Base-by-base conservation (phyloP, 2,797 vertebrate genomes). In the Coreius guichenoti region DNA sequence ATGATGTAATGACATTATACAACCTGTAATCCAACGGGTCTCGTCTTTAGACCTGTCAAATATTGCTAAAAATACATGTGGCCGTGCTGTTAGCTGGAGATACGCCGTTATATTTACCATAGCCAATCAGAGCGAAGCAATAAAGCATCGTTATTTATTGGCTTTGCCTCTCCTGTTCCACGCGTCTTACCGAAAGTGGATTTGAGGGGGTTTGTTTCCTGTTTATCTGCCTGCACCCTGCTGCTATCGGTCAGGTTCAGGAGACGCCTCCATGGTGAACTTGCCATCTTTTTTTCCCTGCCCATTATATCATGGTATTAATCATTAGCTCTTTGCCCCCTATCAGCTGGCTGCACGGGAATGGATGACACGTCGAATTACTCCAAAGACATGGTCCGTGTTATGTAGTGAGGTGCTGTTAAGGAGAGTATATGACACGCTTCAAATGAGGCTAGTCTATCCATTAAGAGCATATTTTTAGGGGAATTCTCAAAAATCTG, bases 261-360 rank as follows among this genome's bases (percentile, higher is more conserved):
- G 91, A 92, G 89, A 90, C 90, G 92, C 86, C 87, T 88, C 91
- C 88, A 87, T 92, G 87, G 87, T 90, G 90, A 92, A 92, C 91
- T 93, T 93, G 93, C 92, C 93, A 91, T 92, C 92, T 88, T 91
- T 93, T 93, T 95, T 95, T 92, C 90, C 89, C 91, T 93, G 94
- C 90, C 93, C 93, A 92, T 94, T 93, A 94, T 95, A 95, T 94
- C 93, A 93, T 90, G 90, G 93, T 94, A 95, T 95, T 95, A 95
- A 95, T 95, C 95, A 95, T 95, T 94, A 95, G 94, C 93, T 94
- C 93, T 95, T 95, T 95, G 94, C 93, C 94, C 93, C 94, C 93
- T 92, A 95, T 96, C 94, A 95, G 93, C 90, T 88, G 84, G 90
- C 90, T 93, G 92, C 93, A 93, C 90, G 89, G 92, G 90, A 93